Percentiles rank a stretch among this genome's conserved stretches.
Conservation (phyloP, 2,113 vertebrate species). For the Platysternon megacephalum region DNA sequence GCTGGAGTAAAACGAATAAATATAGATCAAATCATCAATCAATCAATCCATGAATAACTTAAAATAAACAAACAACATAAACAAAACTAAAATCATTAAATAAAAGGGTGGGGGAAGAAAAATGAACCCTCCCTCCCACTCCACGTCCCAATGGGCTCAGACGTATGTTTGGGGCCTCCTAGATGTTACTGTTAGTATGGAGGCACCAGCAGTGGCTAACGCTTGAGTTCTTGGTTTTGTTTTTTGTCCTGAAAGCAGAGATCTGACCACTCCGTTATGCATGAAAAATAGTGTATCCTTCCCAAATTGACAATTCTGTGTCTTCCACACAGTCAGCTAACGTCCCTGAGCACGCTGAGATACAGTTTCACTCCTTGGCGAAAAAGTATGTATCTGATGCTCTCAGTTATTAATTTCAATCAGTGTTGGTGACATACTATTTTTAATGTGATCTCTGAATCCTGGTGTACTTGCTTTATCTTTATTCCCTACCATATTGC, state of each 20-base stretch:
- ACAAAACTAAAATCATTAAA: not conserved
- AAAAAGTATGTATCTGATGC: accelerated
- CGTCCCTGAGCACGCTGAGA: not conserved
- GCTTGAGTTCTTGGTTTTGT: not conserved
- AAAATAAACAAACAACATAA: not conserved
- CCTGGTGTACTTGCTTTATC: not conserved
- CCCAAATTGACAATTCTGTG: not conserved
- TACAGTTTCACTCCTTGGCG: not conserved
- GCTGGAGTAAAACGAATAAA: not conserved
- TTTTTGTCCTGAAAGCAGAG: not conserved
- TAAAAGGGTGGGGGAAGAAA: not conserved
- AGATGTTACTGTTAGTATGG: not conserved
- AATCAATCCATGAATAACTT: not conserved
- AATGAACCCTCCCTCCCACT: not conserved
- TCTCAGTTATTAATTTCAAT: not conserved
- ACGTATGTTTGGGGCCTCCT: not conserved
- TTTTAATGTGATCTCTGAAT: not conserved
- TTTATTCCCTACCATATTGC: not conserved
- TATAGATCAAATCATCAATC: not conserved
- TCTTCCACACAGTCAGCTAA: not conserved
- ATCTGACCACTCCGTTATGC: not conserved
- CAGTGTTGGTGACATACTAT: not conserved
- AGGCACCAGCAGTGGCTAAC: accelerated
- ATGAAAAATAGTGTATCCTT: not conserved
- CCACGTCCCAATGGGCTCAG: not conserved